These are phyloP conservation scores for Halcyon chelicuti DNA, from an alignment of 2,797 vertebrate genomes.

Conservation along the genomic window DNA sequence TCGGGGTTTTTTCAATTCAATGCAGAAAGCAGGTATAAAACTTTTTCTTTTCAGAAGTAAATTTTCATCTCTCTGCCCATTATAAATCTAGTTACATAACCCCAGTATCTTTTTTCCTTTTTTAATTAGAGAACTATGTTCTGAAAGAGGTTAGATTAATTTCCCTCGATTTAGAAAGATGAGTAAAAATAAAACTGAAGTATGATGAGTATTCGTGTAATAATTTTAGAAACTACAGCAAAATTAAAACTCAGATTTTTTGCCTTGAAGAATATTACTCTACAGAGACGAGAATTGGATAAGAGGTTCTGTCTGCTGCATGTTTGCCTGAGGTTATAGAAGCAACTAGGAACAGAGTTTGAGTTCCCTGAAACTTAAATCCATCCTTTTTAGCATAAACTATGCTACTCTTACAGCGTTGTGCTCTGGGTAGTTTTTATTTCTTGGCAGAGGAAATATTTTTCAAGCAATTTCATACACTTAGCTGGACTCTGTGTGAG, in stretches of 20 bases:
- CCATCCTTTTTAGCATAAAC: background rate
- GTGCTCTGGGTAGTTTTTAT: background rate
- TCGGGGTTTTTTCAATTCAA: no score
- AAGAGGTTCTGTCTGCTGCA: background rate
- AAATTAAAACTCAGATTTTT: background rate
- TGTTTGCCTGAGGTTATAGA: background rate
- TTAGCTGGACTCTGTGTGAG: background rate
- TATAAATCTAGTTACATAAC: conserved; percentile 23
- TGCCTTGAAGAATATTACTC: background rate
- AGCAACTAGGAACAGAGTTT: background rate
- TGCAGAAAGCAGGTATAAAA: background rate
- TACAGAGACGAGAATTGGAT: background rate
- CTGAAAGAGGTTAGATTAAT: conserved; percentile 43
- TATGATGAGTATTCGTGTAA: conserved; percentile 27
- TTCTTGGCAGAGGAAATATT: background rate
- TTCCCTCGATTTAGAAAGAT: conserved; percentile 32
- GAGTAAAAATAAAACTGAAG: conserved; percentile 47
- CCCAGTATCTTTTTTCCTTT: background rate
- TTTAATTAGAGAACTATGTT: conserved; percentile 21
- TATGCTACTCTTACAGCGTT: background rate
- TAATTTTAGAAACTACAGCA: conserved; percentile 45
- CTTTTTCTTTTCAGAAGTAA: background rate
- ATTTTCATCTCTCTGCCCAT: background rate
- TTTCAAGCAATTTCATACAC: background rate
- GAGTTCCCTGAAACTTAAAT: background rate